Conservation (phyloP, 2,113 vertebrate species). For the Vireo altiloquus region DNA sequence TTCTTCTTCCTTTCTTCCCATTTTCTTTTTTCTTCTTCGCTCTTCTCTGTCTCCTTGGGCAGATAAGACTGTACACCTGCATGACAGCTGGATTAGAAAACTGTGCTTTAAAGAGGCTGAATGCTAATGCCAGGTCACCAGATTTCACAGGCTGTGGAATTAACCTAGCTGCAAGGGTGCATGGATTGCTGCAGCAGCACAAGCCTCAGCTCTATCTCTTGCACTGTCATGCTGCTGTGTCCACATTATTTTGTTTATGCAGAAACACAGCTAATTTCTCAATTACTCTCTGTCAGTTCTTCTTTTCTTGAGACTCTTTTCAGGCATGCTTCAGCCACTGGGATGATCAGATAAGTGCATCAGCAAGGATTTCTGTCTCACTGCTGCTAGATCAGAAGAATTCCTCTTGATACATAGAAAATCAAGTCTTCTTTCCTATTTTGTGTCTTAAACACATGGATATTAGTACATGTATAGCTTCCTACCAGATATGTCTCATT, state of each 20-base stretch:
- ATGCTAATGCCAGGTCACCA: conserved; percentile 20
- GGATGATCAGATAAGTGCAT: neutral
- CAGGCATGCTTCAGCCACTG: neutral
- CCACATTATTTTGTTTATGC: neutral
- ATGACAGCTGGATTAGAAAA: conserved; percentile 28
- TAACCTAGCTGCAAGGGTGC: conserved; percentile 30
- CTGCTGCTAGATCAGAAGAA: neutral
- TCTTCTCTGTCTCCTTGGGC: neutral
- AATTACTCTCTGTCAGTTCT: neutral
- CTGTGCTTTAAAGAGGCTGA: conserved; percentile 7
- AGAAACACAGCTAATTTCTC: neutral
- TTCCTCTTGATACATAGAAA: neutral
- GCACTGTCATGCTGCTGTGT: neutral
- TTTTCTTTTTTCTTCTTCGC: neutral
- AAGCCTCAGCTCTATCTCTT: neutral
- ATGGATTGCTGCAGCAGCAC: neutral
- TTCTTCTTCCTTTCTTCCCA: neutral
- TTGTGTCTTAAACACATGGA: neutral
- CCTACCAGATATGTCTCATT: neutral
- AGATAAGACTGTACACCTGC: neutral
- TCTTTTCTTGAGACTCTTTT: neutral
- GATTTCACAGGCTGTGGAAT: conserved; percentile 6
- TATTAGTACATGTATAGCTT: neutral
- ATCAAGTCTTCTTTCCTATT: neutral
- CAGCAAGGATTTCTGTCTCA: neutral